Base-by-base conservation (phyloP, 2,888 invertebrate genomes). In the Heteropelma amictum region DNA sequence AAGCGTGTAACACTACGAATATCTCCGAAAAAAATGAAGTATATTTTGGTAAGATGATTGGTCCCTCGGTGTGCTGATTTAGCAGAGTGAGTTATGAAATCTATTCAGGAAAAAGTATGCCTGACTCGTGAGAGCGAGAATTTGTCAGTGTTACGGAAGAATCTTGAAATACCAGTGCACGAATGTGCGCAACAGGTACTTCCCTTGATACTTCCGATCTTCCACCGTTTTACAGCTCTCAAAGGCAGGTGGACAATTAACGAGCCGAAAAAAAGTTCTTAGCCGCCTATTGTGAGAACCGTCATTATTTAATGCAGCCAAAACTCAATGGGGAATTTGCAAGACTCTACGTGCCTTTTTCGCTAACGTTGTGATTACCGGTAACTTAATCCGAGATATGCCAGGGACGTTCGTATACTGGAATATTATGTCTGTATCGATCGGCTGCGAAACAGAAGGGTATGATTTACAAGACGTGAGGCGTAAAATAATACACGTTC, bases 401-500 rank as follows among this genome's bases (percentile, higher is more conserved):
- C 86, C 87, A 83, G 83, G 86, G 86, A 85, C 80, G 85, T 86
- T 86, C 77, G 77, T 77, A 67, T 70, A 35, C 54, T 65, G 42
- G 58, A 61, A 35, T 8, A 23, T 35, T 35, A 56, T 47, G 30
- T 38, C 2, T 3, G 21, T 40, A 42, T 40, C 17, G 8, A 17
- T 51, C 6, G 2, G 63, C 26, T 60, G 14, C 42, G 45, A 35
- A 49, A 23, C 35, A 49, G 35, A 61, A 49, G 23, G 61, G 49
- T 49, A 19, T 8, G 6, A 19, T 2, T 33, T 3, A 1, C 2
- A n/a, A n/a, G 33, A 7, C 5, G n/a, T n/a, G n/a, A n/a, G n/a
- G n/a, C n/a, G n/a, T n/a, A n/a, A n/a, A n/a, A n/a, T n/a, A n/a
- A n/a, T n/a, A n/a, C n/a, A n/a, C n/a, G n/a, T n/a, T n/a, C n/a